phyloP scores from a whole-genome alignment of 2,113 vertebrate species.

The Campylomormyrus tamandua region DNA sequence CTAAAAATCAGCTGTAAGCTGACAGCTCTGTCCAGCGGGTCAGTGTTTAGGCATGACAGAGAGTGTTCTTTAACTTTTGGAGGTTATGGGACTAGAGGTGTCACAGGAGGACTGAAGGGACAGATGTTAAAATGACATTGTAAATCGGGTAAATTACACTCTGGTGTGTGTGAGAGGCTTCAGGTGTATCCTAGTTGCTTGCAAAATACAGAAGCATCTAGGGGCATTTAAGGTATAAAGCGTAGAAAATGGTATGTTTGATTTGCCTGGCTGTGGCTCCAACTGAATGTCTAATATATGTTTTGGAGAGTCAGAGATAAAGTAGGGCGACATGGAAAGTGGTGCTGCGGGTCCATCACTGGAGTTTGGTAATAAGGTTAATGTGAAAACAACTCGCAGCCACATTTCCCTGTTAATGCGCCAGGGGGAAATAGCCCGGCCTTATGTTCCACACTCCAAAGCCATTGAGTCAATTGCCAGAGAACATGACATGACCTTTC shows the following conservation, averaged over 20 bases:
- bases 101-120: background rate
- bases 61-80: background rate
- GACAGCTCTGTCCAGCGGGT: background rate
- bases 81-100: background rate
- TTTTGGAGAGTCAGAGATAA: conserved; percentile 14
- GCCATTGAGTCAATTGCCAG: conserved; percentile 85
- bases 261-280: background rate
- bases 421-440: conserved; percentile 69
- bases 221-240: background rate
- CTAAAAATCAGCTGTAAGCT: background rate
- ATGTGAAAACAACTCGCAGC: conserved; percentile 85
- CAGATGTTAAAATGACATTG: background rate
- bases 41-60: background rate
- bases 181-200: background rate
- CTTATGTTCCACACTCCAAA: conserved; percentile 76
- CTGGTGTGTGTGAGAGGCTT: background rate
- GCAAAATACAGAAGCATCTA: no score
- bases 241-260: background rate
- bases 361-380: conserved; percentile 77
- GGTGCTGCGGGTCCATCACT: conserved; percentile 63
- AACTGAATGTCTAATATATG: background rate
- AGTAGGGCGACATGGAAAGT: conserved; percentile 46
- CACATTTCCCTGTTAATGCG: conserved; percentile 75
- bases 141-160: background rate
- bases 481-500: conserved; percentile 92